Conservation (phyloP, 2,797 vertebrate species). For the Menidia menidia region DNA sequence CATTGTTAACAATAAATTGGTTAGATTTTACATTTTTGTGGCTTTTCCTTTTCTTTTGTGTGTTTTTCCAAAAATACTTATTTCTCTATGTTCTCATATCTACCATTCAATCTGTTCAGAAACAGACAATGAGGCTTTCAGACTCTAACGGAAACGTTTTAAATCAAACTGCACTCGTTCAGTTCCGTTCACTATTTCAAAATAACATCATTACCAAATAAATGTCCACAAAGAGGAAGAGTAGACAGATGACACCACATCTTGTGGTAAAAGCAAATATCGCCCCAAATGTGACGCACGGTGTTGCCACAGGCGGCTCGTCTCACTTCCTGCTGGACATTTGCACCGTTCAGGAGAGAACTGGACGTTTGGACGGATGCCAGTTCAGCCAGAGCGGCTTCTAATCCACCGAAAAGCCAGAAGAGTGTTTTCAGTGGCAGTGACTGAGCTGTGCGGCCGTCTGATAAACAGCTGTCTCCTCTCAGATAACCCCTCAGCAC, state of each 20-base stretch:
- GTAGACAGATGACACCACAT: no score
- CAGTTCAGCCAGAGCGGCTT: slow-evolving; percentile 37
- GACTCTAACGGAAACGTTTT: no score
- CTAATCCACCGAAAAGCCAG: slow-evolving; percentile 32
- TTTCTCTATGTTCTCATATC: background rate
- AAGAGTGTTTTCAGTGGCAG: slow-evolving; percentile 24
- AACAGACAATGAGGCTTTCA: no score
- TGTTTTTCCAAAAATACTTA: background rate
- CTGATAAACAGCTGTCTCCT: slow-evolving; percentile 65
- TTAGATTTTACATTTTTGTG: background rate
- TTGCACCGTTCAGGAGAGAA: slow-evolving; percentile 18
- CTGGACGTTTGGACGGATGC: slow-evolving; percentile 22
- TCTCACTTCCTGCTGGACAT: slow-evolving; percentile 15
- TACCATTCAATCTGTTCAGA: background rate
- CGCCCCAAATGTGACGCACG: background rate
- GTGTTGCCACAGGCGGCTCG: background rate
- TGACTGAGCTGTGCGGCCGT: slow-evolving; percentile 41
- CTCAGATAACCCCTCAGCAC: slow-evolving; percentile 49
- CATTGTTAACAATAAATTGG: background rate
- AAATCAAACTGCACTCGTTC: background rate
- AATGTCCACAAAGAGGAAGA: background rate
- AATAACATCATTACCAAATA: background rate
- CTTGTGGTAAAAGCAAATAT: background rate
- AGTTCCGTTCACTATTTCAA: background rate
- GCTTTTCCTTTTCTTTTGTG: background rate